Conservation (phyloP, 1,140 invertebrate genomes). For the Dermatophagoides farinae region DNA sequence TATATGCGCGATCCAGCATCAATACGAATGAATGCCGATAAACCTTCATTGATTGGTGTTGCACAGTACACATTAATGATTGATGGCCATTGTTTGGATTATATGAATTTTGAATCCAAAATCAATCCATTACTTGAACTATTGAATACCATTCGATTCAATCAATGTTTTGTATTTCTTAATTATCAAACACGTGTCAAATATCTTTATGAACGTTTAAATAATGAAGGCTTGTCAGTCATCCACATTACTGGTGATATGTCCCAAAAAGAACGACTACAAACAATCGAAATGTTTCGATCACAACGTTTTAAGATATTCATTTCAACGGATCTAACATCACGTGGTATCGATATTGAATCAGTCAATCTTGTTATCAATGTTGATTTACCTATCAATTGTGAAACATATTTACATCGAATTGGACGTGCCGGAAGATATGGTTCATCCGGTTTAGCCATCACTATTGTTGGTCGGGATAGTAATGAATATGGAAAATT, state of each 20-base stretch:
- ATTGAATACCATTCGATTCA: slow-evolving; percentile 47
- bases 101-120: slow-evolving; percentile 38
- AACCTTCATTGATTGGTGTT: slow-evolving; percentile 42
- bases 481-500: not conserved
- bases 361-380: slow-evolving; percentile 85
- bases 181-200: slow-evolving; percentile 49
- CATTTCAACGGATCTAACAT: slow-evolving; percentile 65
- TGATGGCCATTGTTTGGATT: slow-evolving; percentile 23
- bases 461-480: not conserved
- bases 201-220: not conserved
- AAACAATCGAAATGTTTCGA: slow-evolving; percentile 51
- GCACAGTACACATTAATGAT: slow-evolving; percentile 38
- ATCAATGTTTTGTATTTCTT: slow-evolving; percentile 74
- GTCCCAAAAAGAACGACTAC: slow-evolving; percentile 50
- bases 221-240: slow-evolving; percentile 35
- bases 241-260: slow-evolving; percentile 50
- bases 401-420: slow-evolving; percentile 78
- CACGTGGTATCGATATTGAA: slow-evolving; percentile 62
- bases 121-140: slow-evolving; percentile 45
- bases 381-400: slow-evolving; percentile 58
- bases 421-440: slow-evolving; percentile 80
- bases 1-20: slow-evolving; percentile 63
- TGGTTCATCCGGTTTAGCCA: slow-evolving; percentile 20
- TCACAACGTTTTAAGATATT: slow-evolving; percentile 55
- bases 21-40: slow-evolving; percentile 36